Percentiles rank a stretch among this genome's conserved stretches.
phyloP scores from a whole-genome alignment of 2,888 invertebrate species.

The Eudemis profundana region DNA sequence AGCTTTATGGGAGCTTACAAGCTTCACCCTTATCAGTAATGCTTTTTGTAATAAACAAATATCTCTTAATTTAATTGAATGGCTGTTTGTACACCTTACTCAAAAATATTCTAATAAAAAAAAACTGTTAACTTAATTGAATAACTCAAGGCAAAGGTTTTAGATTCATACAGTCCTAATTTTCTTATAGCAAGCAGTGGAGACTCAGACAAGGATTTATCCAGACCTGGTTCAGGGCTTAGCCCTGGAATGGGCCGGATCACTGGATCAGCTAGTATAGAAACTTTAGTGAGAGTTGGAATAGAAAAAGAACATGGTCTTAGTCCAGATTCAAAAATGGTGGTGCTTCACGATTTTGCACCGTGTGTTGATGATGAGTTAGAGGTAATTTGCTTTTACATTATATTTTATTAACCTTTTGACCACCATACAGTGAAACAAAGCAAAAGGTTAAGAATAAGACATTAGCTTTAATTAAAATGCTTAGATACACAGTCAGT shows the following conservation, averaged over 20 bases:
- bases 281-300: slow-evolving; percentile 94
- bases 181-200: slow-evolving; percentile 87
- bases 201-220: slow-evolving; percentile 91
- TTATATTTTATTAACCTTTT: background rate
- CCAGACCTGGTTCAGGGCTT: slow-evolving; percentile 85
- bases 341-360: slow-evolving; percentile 96
- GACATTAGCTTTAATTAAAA: no score
- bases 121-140: background rate
- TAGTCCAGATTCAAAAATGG: slow-evolving; percentile 97
- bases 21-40: slow-evolving; percentile 35
- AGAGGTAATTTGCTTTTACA: slow-evolving; percentile 88
- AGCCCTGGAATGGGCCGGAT: slow-evolving; percentile 95
- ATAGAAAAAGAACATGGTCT: slow-evolving; percentile 96
- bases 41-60: slow-evolving; percentile 47
- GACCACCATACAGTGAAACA: no score
- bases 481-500: no score
- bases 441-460: no score
- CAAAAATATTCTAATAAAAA: no score
- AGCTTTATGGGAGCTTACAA: slow-evolving; percentile 12
- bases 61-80: background rate
- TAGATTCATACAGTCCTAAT: slow-evolving; percentile 8
- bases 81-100: background rate
- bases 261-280: slow-evolving; percentile 97
- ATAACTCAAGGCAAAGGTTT: slow-evolving; percentile 48
- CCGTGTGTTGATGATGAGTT: slow-evolving; percentile 98